Percentiles rank a stretch among this genome's conserved stretches.
These are phyloP conservation scores for Nyctibius grandis DNA, from an alignment of 2,797 vertebrate species.

Conservation along the genomic window DNA sequence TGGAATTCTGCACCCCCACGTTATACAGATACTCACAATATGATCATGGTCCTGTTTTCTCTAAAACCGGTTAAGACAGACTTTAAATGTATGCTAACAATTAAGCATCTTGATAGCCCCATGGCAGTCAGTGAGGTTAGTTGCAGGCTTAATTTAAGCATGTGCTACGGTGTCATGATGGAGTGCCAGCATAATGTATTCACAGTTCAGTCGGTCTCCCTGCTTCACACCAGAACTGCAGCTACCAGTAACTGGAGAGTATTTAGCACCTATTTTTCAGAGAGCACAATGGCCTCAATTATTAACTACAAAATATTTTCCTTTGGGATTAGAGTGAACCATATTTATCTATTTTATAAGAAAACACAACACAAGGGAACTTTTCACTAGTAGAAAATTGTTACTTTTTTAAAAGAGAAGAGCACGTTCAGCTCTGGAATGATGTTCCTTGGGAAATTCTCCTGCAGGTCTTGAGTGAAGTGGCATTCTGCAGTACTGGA, in stretches of 20 bases:
- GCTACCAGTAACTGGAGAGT: background rate
- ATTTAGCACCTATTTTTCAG: background rate
- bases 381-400: background rate
- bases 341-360: background rate
- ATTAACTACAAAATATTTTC: background rate
- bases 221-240: background rate
- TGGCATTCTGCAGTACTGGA: background rate
- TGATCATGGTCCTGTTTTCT: background rate
- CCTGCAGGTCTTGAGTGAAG: background rate
- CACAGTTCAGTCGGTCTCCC: background rate
- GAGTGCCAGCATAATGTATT: rapidly evolving
- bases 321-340: background rate
- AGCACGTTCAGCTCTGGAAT: background rate
- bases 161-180: background rate
- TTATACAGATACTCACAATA: background rate
- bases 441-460: background rate
- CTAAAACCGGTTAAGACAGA: background rate
- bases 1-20: rapidly evolving
- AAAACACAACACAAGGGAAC: background rate
- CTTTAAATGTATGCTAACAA: background rate
- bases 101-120: background rate
- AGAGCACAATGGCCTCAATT: background rate
- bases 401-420: background rate
- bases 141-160: background rate
- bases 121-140: background rate